Conservation (phyloP, 2,113 vertebrate species). For the Phasianus colchicus region DNA sequence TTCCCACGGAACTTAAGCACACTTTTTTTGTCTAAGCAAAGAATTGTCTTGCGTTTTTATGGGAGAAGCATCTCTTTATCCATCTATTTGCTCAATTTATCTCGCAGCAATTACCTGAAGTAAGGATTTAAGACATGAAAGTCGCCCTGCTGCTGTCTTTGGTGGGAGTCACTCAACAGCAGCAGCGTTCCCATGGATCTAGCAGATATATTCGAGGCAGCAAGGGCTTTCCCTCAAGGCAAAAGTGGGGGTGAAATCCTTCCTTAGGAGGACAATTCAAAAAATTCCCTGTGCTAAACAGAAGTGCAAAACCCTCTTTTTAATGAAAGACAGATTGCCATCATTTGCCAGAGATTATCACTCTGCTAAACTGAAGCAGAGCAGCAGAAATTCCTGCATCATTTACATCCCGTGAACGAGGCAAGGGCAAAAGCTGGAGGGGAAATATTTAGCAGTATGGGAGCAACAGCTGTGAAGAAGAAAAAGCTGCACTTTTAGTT, state of each 20-base stretch:
- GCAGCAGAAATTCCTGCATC: conserved; percentile 26
- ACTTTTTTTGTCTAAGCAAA: not conserved
- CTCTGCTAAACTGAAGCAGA: conserved; percentile 43
- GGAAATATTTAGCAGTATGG: not conserved
- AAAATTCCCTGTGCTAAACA: conserved; percentile 53
- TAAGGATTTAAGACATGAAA: not conserved
- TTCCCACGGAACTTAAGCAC: not conserved
- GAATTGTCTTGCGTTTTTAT: not conserved
- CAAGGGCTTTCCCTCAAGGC: conserved; percentile 35
- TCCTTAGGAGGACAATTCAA: conserved; percentile 27
- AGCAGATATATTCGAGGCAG: not conserved
- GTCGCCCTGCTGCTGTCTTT: not conserved
- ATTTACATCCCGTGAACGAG: not conserved
- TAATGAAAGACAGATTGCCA: conserved; percentile 75
- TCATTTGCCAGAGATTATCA: conserved; percentile 41
- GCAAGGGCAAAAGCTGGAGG: not conserved
- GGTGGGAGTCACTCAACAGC: not conserved
- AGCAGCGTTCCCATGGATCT: not conserved
- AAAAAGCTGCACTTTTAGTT: not conserved
- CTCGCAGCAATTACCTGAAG: not conserved
- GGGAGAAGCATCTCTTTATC: not conserved
- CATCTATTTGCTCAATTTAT: not conserved
- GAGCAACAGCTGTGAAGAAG: conserved; percentile 16
- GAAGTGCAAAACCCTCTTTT: conserved; percentile 61
- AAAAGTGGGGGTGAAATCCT: conserved; percentile 46